Conservation (phyloP, 53 echinoderm and acorn worm species). For the Holothuria scabra region DNA sequence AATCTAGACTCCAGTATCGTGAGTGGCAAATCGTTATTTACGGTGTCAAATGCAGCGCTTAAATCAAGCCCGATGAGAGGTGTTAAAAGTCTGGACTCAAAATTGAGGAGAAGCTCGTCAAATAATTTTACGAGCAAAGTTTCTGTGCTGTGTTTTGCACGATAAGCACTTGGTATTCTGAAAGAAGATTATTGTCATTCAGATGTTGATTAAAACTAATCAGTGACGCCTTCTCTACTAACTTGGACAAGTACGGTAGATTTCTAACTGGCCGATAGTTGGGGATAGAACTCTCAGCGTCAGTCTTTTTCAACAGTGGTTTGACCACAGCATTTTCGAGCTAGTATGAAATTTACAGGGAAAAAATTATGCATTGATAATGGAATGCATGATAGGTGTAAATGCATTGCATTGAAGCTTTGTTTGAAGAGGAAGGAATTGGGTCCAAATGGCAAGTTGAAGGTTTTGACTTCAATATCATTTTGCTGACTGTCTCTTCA, state of each 20-base stretch:
- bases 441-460: too few relatives aligned
- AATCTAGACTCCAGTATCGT: background rate
- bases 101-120: background rate
- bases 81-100: background rate
- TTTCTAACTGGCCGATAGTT: background rate
- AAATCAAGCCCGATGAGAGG: background rate
- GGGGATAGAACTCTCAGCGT: background rate
- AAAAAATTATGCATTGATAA: too few relatives aligned
- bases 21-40: background rate
- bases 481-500: too few relatives aligned
- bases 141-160: background rate
- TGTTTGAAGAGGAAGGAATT: too few relatives aligned
- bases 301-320: too few relatives aligned
- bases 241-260: background rate
- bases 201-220: conserved; percentile 3
- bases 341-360: too few relatives aligned
- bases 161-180: background rate
- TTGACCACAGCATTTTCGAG: too few relatives aligned
- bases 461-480: too few relatives aligned
- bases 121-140: background rate
- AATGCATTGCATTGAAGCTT: too few relatives aligned
- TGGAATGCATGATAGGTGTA: too few relatives aligned
- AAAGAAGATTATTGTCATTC: background rate
- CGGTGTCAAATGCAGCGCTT: background rate
- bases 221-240: background rate